phyloP scores from a whole-genome alignment of 2,797 vertebrate genomes.

The Chloroceryle inda region DNA sequence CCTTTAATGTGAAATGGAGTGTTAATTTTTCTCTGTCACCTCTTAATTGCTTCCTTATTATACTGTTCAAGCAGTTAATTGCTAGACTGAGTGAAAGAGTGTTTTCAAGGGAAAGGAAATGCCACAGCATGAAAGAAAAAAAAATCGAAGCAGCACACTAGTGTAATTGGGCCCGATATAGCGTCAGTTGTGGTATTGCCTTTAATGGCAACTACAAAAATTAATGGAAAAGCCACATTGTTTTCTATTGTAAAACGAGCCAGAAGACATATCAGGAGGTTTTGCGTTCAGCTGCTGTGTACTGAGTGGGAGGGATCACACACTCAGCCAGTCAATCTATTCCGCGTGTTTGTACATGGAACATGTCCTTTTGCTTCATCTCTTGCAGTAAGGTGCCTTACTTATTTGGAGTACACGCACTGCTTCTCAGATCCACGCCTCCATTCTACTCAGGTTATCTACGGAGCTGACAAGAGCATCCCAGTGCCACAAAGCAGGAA shows the following conservation, averaged over 20 bases:
- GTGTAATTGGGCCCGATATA: constrained; percentile 82
- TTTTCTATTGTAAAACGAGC: constrained; percentile 62
- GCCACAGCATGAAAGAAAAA: constrained; percentile 84
- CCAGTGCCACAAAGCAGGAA: background rate
- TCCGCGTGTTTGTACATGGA: background rate
- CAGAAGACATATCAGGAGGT: background rate
- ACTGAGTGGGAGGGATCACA: background rate
- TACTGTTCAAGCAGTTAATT: constrained; percentile 89
- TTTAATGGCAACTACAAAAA: constrained; percentile 80
- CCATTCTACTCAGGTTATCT: fast-evolving
- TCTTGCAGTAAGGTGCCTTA: background rate
- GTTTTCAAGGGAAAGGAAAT: constrained; percentile 87
- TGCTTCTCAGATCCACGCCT: background rate
- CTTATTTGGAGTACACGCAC: background rate
- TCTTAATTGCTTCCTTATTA: constrained; percentile 89
- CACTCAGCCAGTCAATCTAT: background rate
- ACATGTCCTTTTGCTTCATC: background rate
- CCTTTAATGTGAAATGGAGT: constrained; percentile 89
- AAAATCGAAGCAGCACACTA: constrained; percentile 76
- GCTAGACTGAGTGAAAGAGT: constrained; percentile 86
- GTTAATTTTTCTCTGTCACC: constrained; percentile 88
- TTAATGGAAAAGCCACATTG: constrained; percentile 76
- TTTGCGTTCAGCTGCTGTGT: background rate
- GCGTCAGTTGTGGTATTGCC: constrained; percentile 73
- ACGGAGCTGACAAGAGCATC: background rate